phyloP scores from a whole-genome alignment of 2,797 vertebrate genomes.

The Sciurus carolinensis region DNA sequence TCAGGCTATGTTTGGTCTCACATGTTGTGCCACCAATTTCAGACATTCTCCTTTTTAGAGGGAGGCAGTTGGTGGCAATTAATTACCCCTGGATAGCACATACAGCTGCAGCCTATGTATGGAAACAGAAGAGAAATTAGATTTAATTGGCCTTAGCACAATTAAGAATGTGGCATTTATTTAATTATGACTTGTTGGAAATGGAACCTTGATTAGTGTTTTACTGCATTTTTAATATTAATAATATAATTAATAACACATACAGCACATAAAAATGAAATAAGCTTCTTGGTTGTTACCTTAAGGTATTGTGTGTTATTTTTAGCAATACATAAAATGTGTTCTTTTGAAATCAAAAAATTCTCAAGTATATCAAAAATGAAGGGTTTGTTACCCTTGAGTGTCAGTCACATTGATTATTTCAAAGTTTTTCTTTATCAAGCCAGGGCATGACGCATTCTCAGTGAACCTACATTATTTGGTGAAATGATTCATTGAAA shows the following conservation, averaged over 20 bases:
- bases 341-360: constrained; percentile 85
- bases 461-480: constrained; percentile 45
- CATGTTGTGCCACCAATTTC: constrained; percentile 77
- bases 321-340: constrained; percentile 80
- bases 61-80: constrained; percentile 88
- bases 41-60: constrained; percentile 82
- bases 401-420: constrained; percentile 73
- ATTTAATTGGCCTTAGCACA: constrained; percentile 90
- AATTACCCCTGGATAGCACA: constrained; percentile 87
- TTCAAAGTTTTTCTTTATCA: constrained; percentile 84
- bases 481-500: constrained; percentile 84
- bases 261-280: constrained; percentile 71
- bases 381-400: constrained; percentile 72
- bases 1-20: constrained; percentile 61
- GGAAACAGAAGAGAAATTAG: constrained; percentile 91
- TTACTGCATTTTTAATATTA: constrained; percentile 84
- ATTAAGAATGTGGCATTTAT: constrained; percentile 89
- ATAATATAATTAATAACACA: constrained; percentile 83
- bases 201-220: constrained; percentile 85
- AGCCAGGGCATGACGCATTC: constrained; percentile 35
- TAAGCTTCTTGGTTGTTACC: constrained; percentile 50
- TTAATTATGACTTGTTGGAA: constrained; percentile 89
- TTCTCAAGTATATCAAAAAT: constrained; percentile 80
- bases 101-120: constrained; percentile 89
- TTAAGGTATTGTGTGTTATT: constrained; percentile 60